Base-by-base conservation (phyloP, 2,888 invertebrate species). In the Linnaemya vulpina region DNA sequence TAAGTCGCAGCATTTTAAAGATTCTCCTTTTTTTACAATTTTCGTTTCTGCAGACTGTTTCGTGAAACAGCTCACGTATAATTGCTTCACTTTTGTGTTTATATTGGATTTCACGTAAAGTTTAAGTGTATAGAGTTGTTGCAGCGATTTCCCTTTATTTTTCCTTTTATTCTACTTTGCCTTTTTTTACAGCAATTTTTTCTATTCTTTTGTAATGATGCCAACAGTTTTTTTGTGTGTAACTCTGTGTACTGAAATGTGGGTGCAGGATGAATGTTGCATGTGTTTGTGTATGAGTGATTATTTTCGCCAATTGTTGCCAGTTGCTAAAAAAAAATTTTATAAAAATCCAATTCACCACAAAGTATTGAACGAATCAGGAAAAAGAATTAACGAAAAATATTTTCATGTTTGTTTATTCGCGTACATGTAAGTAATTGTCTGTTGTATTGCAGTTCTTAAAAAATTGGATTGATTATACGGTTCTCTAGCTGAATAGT, bases 41-140 rank as follows among this genome's bases (percentile, higher is more conserved):
- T 46, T 35, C 49, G 25, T 80, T 51, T 81, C 67, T 49, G 35
- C 53, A 7, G 40, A 71, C 17, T 53, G 35, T 58, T 73, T 65
- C 22, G 65, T 63, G 63, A 71, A 86, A 73, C 63, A 65, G 63
- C 84, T 86, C 83, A 87, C 84, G 86, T 81, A 70, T 83, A 87
- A 86, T 84, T 86, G 86, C 68, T 83, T 74, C 78, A 71, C 78
- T 83, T 30, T 70, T 74, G 68, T 81, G 67, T 62, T 81, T 78
- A 70, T 82, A 79, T 83, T 86, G 84, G 86, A 82, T 86, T 86
- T 79, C 75, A 85, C 76, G 84, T 85, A 77, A 63, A 79, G 71
- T 63, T 65, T 46, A 65, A 35, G 20, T 75, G n/a, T 58, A 38
- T 46, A 35, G 10, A 17, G 40, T 68, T 83, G 53, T 67, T 49